A percentile compares a stretch with the other conserved stretches of the same genome.
Evolutionary conservation across 2,888 invertebrate genomes (phyloP).

Genomic region (Papilio demoleus): DNA sequence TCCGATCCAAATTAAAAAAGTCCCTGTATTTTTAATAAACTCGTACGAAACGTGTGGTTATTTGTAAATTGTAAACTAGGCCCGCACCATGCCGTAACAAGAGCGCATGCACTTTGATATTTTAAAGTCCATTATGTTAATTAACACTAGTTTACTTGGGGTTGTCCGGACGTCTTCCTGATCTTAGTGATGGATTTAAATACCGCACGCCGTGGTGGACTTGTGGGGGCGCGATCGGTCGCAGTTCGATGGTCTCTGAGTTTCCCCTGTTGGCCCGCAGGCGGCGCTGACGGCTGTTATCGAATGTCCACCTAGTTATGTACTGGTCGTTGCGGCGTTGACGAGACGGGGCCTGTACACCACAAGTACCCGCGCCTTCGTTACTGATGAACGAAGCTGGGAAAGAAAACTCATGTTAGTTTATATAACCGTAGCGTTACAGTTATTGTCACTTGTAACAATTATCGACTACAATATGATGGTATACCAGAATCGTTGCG

Average conservation of each 20-base stretch:
- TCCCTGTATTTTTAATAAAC: not conserved
- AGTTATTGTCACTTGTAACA: too few relatives aligned
- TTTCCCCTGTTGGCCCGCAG: constrained; percentile 15
- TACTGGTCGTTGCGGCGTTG: constrained; percentile 49
- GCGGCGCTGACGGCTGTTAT: constrained; percentile 55
- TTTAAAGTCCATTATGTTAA: not conserved
- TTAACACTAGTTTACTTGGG: not conserved
- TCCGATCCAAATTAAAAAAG: not conserved
- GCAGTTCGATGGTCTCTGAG: constrained; percentile 41
- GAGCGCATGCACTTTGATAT: not conserved
- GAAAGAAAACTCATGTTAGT: constrained; percentile 46
- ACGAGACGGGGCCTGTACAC: constrained; percentile 41
- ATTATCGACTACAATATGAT: too few relatives aligned
- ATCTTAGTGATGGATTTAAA: constrained; percentile 7
- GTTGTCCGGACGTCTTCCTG: not conserved
- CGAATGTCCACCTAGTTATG: constrained; percentile 62
- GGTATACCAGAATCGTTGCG: too few relatives aligned
- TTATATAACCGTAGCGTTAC: not conserved
- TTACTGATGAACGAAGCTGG: constrained; percentile 58
- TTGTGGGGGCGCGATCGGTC: constrained; percentile 4
- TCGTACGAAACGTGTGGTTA: not conserved
- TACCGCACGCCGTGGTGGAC: not conserved
- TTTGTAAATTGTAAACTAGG: not conserved
- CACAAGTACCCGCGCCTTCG: constrained; percentile 49
- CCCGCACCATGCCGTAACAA: not conserved